Evolutionary conservation across 2,797 vertebrate species (phyloP), one percentile per base, ranked within the genome.

Genomic region (Cirrhinus mrigala): DNA sequence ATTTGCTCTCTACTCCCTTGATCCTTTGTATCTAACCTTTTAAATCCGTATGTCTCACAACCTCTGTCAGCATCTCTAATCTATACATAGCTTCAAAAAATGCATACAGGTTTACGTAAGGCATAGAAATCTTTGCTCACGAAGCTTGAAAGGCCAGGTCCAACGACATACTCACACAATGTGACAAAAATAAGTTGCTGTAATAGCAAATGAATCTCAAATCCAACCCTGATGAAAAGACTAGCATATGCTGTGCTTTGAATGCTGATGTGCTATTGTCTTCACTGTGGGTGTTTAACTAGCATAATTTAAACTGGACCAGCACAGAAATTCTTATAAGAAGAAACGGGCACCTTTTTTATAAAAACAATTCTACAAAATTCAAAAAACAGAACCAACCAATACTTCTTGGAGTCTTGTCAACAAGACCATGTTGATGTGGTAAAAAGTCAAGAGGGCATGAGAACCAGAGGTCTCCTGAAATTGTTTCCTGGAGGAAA

Each of bases 1-100:
- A 79, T 79, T 79, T 62, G 76, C 56, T 46, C 69, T 48, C n/a
- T 1, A 27, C 56, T 46, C n/a, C 33, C 76, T 78, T 79, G 37
- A 62, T 79, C n/a, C 56, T 46, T 37, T 24, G 20, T 54, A 18
- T 56, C 9, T 71, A 71, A 27, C 22, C 1, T 14, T 58, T 71
- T 70, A 71, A 81, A 71, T 71, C 70, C 1, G 5, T 24, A 3
- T 37, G 56, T 74, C 40, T 74, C 44, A 75, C 44, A 66, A 75
- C 14, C 70, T 75, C 12, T 82, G 56, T 74, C 14, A 64, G 44
- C 29, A 14, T 27, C 29, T 76, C 22, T 27, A 50, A 71, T 48
- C 24, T 50, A 64, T 60, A 58, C 6, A 48, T 74, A 40, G 58
- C 60, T 24, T 40, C 2, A 37, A 71, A 50, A 75, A 9, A 75